These are phyloP conservation scores for Rhopalosiphum nymphaeae DNA, from an alignment of 2,888 invertebrate genomes.

Conservation along the genomic window DNA sequence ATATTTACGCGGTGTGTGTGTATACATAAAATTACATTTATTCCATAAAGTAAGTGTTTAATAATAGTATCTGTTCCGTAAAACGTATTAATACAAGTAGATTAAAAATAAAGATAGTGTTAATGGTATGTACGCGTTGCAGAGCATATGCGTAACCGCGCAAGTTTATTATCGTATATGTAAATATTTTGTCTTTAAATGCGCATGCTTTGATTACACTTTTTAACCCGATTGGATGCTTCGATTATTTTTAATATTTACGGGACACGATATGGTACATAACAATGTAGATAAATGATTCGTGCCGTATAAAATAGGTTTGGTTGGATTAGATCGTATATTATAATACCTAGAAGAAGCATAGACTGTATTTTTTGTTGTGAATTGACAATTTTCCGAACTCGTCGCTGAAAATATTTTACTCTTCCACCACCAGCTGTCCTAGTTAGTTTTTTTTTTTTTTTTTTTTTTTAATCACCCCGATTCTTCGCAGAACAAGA, in stretches of 20 bases:
- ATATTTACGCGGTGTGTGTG: not conserved
- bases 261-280: not conserved
- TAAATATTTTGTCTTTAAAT: not conserved
- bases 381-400: not conserved
- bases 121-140: not conserved
- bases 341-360: not conserved
- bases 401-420: not conserved
- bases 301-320: not conserved
- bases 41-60: not conserved
- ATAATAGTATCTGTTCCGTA: not conserved
- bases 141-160: not conserved
- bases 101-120: not conserved
- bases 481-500: not conserved
- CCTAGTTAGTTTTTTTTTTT: not conserved
- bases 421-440: not conserved
- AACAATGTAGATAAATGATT: not conserved
- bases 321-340: not conserved
- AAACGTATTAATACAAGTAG: not conserved
- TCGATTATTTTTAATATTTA: not conserved
- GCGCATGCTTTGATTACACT: not conserved
- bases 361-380: not conserved
- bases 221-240: not conserved
- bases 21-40: not conserved
- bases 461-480: not conserved
- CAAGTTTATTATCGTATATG: not conserved